A percentile compares a stretch with the other conserved stretches of the same genome.
Evolutionary conservation across 2,113 vertebrate species (phyloP).

Genomic region (Bombycilla garrulus): DNA sequence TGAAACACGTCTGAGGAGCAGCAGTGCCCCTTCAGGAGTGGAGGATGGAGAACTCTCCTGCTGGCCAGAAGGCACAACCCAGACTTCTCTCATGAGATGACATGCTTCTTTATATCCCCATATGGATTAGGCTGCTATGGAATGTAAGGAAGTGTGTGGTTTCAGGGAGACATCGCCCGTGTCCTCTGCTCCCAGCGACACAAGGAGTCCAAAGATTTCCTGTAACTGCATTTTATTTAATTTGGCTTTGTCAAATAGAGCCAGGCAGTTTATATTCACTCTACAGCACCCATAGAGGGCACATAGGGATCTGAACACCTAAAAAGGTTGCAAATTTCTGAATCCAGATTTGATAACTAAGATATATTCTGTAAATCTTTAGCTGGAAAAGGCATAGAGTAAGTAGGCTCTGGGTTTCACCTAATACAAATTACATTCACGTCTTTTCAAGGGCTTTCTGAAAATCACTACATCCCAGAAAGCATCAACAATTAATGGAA

Average conservation of each 20-base stretch:
- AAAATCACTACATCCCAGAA: not conserved
- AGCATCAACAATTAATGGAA: not conserved
- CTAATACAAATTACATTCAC: not conserved
- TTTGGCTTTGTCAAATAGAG: not conserved
- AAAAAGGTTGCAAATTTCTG: not conserved
- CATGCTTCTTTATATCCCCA: slow-evolving; percentile 99
- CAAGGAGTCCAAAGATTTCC: not conserved
- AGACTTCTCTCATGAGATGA: slow-evolving; percentile 75
- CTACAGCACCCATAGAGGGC: not conserved
- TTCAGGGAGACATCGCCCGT: slow-evolving; percentile 62
- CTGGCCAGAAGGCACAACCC: not conserved
- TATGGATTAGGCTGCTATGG: slow-evolving; percentile 94
- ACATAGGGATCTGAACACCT: not conserved
- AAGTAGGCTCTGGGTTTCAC: not conserved
- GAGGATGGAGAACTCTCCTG: not conserved
- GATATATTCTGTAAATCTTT: not conserved
- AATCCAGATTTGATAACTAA: not conserved
- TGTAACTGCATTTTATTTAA: not conserved
- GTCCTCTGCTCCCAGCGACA: not conserved
- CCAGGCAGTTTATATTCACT: not conserved
- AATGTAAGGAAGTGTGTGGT: slow-evolving; percentile 99
- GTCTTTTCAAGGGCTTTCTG: not conserved
- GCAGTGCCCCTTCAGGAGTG: not conserved
- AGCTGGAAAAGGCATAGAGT: not conserved
- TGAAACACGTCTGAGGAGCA: not conserved